These are phyloP conservation scores for Schizothorax lantsangensis DNA, from an alignment of 2,797 vertebrate species.

Conservation along the genomic window DNA sequence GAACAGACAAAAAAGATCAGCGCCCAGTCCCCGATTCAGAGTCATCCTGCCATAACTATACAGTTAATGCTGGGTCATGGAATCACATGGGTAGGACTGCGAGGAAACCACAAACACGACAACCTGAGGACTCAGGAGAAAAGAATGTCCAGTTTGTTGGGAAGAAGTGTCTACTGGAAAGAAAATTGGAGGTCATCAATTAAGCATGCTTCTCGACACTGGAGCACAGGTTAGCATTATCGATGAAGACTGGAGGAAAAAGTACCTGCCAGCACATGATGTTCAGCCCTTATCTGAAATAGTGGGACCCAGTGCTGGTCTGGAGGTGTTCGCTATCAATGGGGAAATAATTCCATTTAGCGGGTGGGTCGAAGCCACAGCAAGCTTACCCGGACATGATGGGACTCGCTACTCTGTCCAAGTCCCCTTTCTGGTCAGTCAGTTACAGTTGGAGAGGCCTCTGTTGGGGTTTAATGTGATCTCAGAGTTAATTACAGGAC, in stretches of 20 bases:
- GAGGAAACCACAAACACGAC: neutral
- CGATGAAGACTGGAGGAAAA: neutral
- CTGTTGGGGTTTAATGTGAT: neutral
- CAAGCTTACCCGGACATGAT: neutral
- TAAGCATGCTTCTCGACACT: neutral
- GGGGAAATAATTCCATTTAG: neutral
- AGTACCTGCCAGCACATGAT: neutral
- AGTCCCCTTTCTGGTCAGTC: neutral
- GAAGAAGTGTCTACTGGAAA: neutral
- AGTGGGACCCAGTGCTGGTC: slow-evolving; percentile 3
- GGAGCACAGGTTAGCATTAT: neutral
- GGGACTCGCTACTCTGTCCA: neutral
- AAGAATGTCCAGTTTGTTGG: neutral
- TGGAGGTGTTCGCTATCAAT: neutral
- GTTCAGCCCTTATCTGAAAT: neutral
- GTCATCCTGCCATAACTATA: neutral
- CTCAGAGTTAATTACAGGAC: neutral
- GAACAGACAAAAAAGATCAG: neutral
- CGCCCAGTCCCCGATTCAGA: neutral
- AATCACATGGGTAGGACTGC: neutral
- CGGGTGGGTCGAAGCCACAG: neutral
- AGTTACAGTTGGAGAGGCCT: neutral
- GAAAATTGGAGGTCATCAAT: neutral
- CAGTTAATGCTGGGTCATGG: neutral
- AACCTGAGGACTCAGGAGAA: neutral